Percentiles rank a stretch among this genome's conserved stretches.
These are phyloP conservation scores for Pteropus rufus DNA, from an alignment of 2,797 vertebrate species.

Conservation along the genomic window DNA sequence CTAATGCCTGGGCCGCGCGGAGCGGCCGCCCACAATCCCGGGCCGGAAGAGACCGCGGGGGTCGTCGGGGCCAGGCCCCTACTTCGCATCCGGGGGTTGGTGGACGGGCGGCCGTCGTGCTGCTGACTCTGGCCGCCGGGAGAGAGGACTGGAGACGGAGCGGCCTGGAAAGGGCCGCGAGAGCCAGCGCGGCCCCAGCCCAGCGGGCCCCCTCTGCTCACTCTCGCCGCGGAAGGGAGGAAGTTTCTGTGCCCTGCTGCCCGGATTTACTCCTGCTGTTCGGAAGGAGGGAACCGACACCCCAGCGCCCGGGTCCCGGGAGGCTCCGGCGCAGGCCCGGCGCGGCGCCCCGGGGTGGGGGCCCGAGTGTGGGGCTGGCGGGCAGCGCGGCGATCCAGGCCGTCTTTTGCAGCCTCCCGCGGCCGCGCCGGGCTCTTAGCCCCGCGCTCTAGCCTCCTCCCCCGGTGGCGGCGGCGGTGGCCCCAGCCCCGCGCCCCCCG, in stretches of 20 bases:
- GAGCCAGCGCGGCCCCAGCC: not conserved
- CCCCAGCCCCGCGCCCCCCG: slow-evolving; percentile 59
- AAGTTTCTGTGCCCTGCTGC: slow-evolving; percentile 3
- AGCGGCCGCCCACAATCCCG: not conserved
- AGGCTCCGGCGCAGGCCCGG: not conserved
- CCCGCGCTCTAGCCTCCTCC: slow-evolving; percentile 69
- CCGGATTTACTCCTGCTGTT: not conserved
- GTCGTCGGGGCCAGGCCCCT: not conserved
- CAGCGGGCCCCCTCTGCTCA: not conserved
- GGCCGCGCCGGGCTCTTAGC: slow-evolving; percentile 52
- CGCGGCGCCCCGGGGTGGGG: not conserved
- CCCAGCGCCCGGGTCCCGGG: not conserved
- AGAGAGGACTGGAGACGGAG: not conserved
- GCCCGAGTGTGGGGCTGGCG: not conserved
- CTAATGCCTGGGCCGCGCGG: not conserved
- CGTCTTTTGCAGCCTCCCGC: slow-evolving; percentile 81
- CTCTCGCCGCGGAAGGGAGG: not conserved
- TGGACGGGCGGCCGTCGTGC: not conserved
- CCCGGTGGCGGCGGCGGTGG: slow-evolving; percentile 45
- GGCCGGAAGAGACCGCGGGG: slow-evolving; percentile 23
- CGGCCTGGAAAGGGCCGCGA: not conserved
- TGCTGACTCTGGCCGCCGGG: not conserved
- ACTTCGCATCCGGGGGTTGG: not conserved
- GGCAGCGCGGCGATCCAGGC: slow-evolving; percentile 78
- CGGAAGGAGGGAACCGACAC: not conserved